Evolutionary conservation across 2,113 vertebrate genomes (phyloP).

Genomic region (Zosterops hypoxanthus): DNA sequence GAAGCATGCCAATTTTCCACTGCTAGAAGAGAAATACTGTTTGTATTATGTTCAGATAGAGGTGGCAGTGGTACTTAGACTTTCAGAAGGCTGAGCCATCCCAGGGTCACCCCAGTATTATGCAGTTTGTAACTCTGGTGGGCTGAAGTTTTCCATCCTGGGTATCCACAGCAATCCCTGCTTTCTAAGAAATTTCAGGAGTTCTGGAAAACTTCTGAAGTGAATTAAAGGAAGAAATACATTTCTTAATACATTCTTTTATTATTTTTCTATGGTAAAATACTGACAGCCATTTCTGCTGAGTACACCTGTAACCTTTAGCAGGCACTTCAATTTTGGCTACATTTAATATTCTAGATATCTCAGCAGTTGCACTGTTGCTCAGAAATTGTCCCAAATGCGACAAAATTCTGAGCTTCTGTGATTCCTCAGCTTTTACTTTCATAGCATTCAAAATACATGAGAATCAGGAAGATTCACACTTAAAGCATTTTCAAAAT

Average conservation of each 20-base stretch:
- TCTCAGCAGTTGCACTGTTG: background rate
- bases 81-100: background rate
- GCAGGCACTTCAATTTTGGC: background rate
- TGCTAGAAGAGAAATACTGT: background rate
- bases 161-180: background rate
- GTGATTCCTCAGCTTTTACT: background rate
- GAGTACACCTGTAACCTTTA: background rate
- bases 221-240: background rate
- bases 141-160: background rate
- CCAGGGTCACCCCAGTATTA: fast-evolving
- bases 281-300: background rate
- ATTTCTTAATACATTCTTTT: too few relatives aligned
- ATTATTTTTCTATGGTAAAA: background rate
- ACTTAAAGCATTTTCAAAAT: conserved; percentile 29
- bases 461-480: background rate
- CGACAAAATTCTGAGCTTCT: background rate
- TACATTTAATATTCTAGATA: background rate
- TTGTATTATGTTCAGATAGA: background rate
- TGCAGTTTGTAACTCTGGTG: background rate
- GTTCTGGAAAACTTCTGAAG: background rate
- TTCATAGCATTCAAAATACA: background rate
- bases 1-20: background rate
- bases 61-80: background rate
- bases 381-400: background rate
- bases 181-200: background rate